Evolutionary conservation across 1,140 invertebrate genomes (phyloP), one percentile per base, ranked within the genome.

Genomic region (Chelonus insularis): DNA sequence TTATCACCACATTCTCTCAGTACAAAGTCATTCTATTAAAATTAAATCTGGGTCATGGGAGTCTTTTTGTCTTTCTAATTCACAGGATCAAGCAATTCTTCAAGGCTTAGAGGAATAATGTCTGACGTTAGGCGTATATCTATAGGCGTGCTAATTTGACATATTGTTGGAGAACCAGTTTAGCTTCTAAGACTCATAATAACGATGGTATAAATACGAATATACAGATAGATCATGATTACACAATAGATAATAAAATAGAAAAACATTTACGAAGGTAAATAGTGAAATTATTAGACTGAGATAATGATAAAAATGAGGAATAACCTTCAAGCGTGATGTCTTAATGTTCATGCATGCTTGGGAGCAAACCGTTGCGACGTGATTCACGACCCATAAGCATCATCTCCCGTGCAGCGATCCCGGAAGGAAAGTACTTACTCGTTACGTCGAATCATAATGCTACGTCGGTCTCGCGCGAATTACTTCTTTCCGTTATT

Each of bases 371-470:
- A 63, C 54, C 41, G 68, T 71, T 70, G 61, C 57, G 67, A 65
- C 71, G 67, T 60, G 50, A 32, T 47, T 58, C 45, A 48, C 57
- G 45, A 50, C n/a, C 47, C 45, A 64, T 47, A 52, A 68, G 58
- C 57, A 69, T 52, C 41, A 45, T 54, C 29, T n/a, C 20, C 29
- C 36, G 48, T 45, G 8, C 45, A 65, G 57, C 65, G 66, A 75
- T 74, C 71, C 76, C 76, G 75, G 76, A 79, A 79, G 66, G 77
- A 78, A 78, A 78, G 77, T 76, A 69, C 62, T 64, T 68, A 58
- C 56, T 39, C 61, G 39, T 69, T 70, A 65, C 62, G 70, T 70
- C 62, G 64, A 72, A 77, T 73, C 23, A 59, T 54, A 41, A 52
- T 52, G 45, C 47, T 11, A 63, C 45, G 21, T 52, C 36, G 0